Percentiles rank a stretch among this genome's conserved stretches.
These are phyloP conservation scores for Limonius californicus DNA, from an alignment of 1,140 invertebrate species.

Conservation along the genomic window DNA sequence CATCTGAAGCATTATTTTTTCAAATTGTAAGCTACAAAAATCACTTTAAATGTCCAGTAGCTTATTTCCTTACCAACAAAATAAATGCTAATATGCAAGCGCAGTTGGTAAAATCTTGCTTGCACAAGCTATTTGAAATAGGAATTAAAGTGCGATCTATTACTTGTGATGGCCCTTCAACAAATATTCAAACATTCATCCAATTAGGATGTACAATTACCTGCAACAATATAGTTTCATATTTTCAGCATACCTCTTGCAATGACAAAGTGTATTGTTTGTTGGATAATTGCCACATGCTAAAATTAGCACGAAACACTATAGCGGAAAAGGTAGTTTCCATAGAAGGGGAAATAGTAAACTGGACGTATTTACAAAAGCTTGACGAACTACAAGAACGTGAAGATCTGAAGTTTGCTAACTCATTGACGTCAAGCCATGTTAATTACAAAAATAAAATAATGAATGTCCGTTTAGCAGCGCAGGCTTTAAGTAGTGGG, in stretches of 20 bases:
- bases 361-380: too few relatives aligned
- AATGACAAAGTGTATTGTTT: conserved; percentile 28
- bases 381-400: not conserved
- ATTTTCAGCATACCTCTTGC: conserved; percentile 16
- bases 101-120: conserved; percentile 22
- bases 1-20: conserved; percentile 27
- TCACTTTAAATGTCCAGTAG: conserved; percentile 27
- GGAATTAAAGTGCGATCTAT: conserved; percentile 29
- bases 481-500: too few relatives aligned
- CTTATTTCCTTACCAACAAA: conserved; percentile 32
- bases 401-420: too few relatives aligned
- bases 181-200: too few relatives aligned
- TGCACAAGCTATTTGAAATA: conserved; percentile 22
- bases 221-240: not conserved
- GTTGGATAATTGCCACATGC: conserved; percentile 33
- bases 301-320: conserved; percentile 34
- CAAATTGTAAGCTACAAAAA: conserved; percentile 28
- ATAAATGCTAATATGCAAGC: conserved; percentile 23
- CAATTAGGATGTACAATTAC: conserved; percentile 27
- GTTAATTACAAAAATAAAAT: too few relatives aligned
- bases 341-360: conserved; percentile 8
- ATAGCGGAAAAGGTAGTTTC: too few relatives aligned
- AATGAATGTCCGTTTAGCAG: too few relatives aligned
- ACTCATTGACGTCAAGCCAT: too few relatives aligned
- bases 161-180: too few relatives aligned